Evolutionary conservation across 2,888 invertebrate genomes (phyloP), one percentile per base, ranked within the genome.

Genomic region (Troilus luridus): DNA sequence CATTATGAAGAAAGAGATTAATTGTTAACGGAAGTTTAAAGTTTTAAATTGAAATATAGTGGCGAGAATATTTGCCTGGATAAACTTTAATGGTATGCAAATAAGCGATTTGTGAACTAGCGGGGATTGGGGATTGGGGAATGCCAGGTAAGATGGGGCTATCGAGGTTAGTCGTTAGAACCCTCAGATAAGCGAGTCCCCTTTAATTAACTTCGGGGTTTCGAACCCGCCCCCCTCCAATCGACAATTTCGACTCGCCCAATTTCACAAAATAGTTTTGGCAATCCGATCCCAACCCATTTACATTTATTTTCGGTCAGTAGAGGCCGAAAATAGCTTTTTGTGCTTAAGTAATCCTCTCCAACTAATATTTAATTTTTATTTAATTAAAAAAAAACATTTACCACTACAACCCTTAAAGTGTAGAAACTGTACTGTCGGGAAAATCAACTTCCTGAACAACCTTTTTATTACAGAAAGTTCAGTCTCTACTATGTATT

Each of bases 241-340:
- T 77, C 72, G 27, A 8, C 72, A 77, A 77, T 77, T 77, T 77
- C 17, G 72, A 77, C 41, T 77, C 72, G 72, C 72, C 72, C 72
- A 77, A 77, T 77, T 77, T 77, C 72, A 77, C 72, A 77, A 77
- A 77, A 77, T 77, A 77, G 72, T 77, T 77, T 77, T 41, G 24
- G 72, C 72, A 41, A 77, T 77, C 72, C 27, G 41, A 77, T 77
- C 72, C 72, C 17, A 77, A 41, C 1, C 17, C 27, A 77, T 77
- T 77, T 77, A 77, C 72, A 77, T 77, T 77, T 77, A 77, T 77
- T 77, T 77, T 41, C 1, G 41, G 72, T 41, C 72, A 77, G 72
- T 41, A 19, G 72, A 10, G 7, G 6, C 8, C 6, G 72, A 17
- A 27, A 41, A 72, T 27, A 77, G 41, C 72, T 77, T 77, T 24